phyloP scores from a whole-genome alignment of 2,888 invertebrate genomes.

The Machimus rusticus region DNA sequence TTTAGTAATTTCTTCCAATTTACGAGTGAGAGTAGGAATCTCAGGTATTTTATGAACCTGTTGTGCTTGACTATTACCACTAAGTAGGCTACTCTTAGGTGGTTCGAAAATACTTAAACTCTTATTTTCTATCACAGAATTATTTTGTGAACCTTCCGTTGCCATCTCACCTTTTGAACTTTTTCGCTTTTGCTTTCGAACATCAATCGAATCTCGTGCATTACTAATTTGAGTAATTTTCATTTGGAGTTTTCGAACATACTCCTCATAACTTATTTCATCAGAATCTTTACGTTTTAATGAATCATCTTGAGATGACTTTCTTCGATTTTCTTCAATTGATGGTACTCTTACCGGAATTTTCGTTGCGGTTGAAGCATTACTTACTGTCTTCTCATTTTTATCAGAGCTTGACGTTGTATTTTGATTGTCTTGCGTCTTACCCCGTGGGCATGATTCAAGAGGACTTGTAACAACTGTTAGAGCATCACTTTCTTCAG shows the following conservation, averaged over 20 bases:
- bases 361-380: slow-evolving; percentile 24
- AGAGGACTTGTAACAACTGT: slow-evolving; percentile 67
- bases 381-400: slow-evolving; percentile 55
- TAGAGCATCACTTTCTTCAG: slow-evolving; percentile 69
- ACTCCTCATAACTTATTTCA: slow-evolving; percentile 66
- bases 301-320: slow-evolving; percentile 51
- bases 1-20: slow-evolving; percentile 78
- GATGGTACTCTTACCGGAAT: slow-evolving; percentile 42
- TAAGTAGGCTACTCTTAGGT: slow-evolving; percentile 52
- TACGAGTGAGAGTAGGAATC: slow-evolving; percentile 69
- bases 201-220: slow-evolving; percentile 73
- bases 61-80: slow-evolving; percentile 53
- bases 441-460: slow-evolving; percentile 52
- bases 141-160: slow-evolving; percentile 42
- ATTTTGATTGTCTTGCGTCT: background rate
- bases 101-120: slow-evolving; percentile 47
- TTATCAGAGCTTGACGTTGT: slow-evolving; percentile 56
- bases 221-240: slow-evolving; percentile 75
- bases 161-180: slow-evolving; percentile 63
- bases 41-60: slow-evolving; percentile 58
- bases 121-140: slow-evolving; percentile 58
- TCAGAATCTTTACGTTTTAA: slow-evolving; percentile 58
- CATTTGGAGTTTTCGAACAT: slow-evolving; percentile 72
- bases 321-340: slow-evolving; percentile 19
- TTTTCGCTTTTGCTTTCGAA: slow-evolving; percentile 65